Base-by-base conservation (phyloP, 2,113 vertebrate genomes). In the Equus quagga region DNA sequence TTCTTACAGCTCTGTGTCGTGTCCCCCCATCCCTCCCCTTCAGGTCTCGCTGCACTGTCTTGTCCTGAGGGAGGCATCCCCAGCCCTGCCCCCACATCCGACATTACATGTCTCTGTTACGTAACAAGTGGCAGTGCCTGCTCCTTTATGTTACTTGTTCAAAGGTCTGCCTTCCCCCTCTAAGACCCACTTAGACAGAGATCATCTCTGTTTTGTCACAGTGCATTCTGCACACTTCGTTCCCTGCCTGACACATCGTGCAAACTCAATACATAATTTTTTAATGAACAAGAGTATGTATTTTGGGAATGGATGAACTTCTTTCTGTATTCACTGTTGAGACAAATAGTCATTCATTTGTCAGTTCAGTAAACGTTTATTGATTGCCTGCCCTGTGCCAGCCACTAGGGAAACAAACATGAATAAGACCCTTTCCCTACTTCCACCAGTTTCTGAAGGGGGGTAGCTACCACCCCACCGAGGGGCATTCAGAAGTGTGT, bases 301-400 rank as follows among this genome's bases (percentile, higher is more conserved):
- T 93, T 82, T 88, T 41, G 49, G 70, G 51, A 56, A 72, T 51
- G 36, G 92, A 93, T 69, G 62, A 64, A 82, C 33, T 65, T 54
- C 91, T 86, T 97, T 95, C 86, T 89, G 31, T 78, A 85, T 95
- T 95, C 86, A 44, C 24, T 24, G 12, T 93, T 36, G 70, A 96
- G 69, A 96, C 64, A 90, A 82, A 65, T 10, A n/a, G 56, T n/a
- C 82, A 94, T 89, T 97, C 49, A 58, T 86, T 44, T 64, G 84
- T 89, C 80, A 15, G 56, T 51, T 90, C 82, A 36, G 10, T 87
- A 46, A 72, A 44, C n/a, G 67, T 54, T 51, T 70, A 85, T 64
- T 56, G 90, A 89, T 60, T 72, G 85, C n/a, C 89, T 70, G 64
- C 54, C 64, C 14, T 18, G 78, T 95, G 75, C 83, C 96, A 96